Evolutionary conservation across 2,888 invertebrate genomes (phyloP), one percentile per base, ranked within the genome.

Genomic region (Sericinus montela): DNA sequence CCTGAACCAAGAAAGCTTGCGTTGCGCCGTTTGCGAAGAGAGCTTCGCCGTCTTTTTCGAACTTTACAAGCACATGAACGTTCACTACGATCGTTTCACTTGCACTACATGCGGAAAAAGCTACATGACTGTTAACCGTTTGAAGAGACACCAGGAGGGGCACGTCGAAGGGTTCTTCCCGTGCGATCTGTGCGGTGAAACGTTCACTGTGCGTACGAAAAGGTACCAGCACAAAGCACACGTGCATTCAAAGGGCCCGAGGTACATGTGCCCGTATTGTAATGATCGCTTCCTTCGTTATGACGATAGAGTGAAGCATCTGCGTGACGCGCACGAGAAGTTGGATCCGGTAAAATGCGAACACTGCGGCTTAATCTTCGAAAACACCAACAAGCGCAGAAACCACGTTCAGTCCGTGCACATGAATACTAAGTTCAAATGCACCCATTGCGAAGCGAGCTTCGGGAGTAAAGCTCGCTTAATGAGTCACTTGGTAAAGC

Each of bases 171-270:
- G 38, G 2, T 25, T 13, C 6, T 38, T 38, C 2, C 38, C 38
- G 3, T 38, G 38, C 38, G 38, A 38, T 13, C 1, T 38, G 23
- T 38, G 38, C 25, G 25, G 13, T 9, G 38, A 38, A 9, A 38
- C 38, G 3, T 38, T 38, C 25, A 38, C 38, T 5, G 23, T 38
- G 6, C 38, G 38, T 9, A 38, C 38, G 6, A 38, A 38, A 3
- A 38, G 38, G 25, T 38, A 38, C 38, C 38, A 38, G 38, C 38
- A 38, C 9, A 38, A 38, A 25, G 38, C 38, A 6, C 38, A 25
- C 0, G 25, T 38, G 38, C 38, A 38, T 25, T 23, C 38, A 5
- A 38, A 38, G 38, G 23, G 23, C 6, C 38, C 38, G 25, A 4
- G 38, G 13, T 38, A 38, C 25, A 23, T 25, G 7, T 38, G 38